These are phyloP conservation scores for Macaria notata DNA, from an alignment of 2,888 invertebrate species.

Conservation along the genomic window DNA sequence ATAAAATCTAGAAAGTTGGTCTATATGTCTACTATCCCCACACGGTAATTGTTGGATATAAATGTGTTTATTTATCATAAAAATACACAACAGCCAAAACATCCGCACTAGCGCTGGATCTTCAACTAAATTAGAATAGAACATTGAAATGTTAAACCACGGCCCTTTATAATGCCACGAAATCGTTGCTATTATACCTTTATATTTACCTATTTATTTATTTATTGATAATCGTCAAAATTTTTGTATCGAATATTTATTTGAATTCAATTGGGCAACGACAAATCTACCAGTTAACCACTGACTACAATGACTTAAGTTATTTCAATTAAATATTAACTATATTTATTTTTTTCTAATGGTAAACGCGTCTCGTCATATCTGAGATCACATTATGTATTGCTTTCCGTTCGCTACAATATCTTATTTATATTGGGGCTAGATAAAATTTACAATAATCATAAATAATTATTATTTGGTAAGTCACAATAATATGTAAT, in stretches of 20 bases:
- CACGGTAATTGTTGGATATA: conserved; percentile 44
- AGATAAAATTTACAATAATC: conserved; percentile 14
- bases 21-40: conserved; percentile 6
- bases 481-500: not conserved
- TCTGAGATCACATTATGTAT: conserved; percentile 48
- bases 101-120: conserved; percentile 40
- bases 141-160: conserved; percentile 22
- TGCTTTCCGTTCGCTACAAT: conserved; percentile 18
- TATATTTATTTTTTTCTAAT: conserved; percentile 66
- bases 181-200: conserved; percentile 45
- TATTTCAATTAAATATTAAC: conserved; percentile 69
- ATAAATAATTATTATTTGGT: not conserved
- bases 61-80: conserved; percentile 41
- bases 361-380: conserved; percentile 58
- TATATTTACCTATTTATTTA: conserved; percentile 37
- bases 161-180: conserved; percentile 36
- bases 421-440: conserved; percentile 28
- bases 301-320: conserved; percentile 77
- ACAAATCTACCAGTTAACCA: conserved; percentile 77
- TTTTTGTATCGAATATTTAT: conserved; percentile 46
- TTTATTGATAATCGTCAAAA: conserved; percentile 58
- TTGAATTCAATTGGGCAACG: conserved; percentile 58
- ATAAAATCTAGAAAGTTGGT: too few species aligned
- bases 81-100: conserved; percentile 71
- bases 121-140: conserved; percentile 45